Evolutionary conservation across 2,888 invertebrate genomes (phyloP).

Genomic region (Tridacna crocea): DNA sequence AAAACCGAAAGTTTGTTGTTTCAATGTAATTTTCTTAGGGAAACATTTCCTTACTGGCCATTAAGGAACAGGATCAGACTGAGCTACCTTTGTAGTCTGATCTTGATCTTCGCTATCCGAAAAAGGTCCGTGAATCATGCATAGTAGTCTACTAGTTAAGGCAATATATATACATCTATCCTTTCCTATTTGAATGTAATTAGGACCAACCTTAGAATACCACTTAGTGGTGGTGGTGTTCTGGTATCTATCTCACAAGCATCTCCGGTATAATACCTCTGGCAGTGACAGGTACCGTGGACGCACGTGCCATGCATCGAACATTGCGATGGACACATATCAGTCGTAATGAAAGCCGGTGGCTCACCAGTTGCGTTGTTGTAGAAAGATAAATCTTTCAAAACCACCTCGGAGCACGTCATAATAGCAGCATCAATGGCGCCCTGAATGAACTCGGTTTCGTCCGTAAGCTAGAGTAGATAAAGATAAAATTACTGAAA

Average conservation of each 20-base stretch:
- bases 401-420: conserved; percentile 35
- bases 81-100: no score
- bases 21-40: no score
- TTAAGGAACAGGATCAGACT: no score
- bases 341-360: conserved; percentile 52
- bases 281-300: conserved; percentile 63
- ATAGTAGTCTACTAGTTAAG: no score
- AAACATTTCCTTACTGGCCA: no score
- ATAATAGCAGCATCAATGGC: conserved; percentile 38
- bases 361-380: conserved; percentile 37
- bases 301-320: conserved; percentile 57
- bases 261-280: conserved; percentile 58
- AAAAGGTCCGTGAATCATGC: no score
- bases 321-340: conserved; percentile 61
- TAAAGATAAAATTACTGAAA: no score
- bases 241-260: conserved; percentile 68
- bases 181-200: no score
- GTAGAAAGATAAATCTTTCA: conserved; percentile 42
- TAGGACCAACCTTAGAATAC: conserved; percentile 40
- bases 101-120: no score
- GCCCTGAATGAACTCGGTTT: conserved; percentile 30
- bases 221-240: conserved; percentile 60
- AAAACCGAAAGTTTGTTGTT: no score
- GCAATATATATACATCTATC: no score
- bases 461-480: conserved; percentile 40